phyloP scores from a whole-genome alignment of 2,113 vertebrate species.

The Neotoma lepida region DNA sequence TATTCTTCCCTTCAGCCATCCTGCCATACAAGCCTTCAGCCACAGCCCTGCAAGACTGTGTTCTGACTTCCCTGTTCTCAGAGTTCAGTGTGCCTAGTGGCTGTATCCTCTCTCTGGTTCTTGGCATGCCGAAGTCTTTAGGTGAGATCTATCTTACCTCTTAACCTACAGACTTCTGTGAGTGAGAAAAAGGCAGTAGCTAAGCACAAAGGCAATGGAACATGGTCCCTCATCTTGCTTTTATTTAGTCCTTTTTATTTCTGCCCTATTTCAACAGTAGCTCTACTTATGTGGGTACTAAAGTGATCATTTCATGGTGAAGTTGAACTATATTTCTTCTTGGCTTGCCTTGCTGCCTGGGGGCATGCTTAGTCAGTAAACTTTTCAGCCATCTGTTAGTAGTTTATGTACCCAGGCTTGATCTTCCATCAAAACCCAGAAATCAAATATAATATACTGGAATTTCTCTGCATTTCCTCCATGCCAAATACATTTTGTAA shows the following conservation, averaged over 20 bases:
- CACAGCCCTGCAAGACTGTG: accelerated
- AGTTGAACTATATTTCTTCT: neutral
- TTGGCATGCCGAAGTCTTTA: neutral
- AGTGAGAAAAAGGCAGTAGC: neutral
- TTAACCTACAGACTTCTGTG: neutral
- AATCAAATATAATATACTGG: neutral
- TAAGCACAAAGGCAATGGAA: neutral
- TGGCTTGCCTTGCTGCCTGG: neutral
- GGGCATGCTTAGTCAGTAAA: neutral
- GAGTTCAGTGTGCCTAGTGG: accelerated
- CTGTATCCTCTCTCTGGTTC: neutral
- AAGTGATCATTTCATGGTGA: neutral
- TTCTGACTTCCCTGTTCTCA: neutral
- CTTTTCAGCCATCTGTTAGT: neutral
- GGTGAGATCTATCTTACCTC: accelerated
- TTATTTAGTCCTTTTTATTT: neutral
- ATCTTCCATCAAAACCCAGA: neutral
- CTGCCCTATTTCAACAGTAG: neutral
- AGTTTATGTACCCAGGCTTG: neutral
- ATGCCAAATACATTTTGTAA: neutral
- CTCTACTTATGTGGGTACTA: neutral
- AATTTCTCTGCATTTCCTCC: neutral
- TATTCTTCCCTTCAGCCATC: accelerated
- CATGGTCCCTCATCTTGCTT: neutral
- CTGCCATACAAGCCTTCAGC: neutral